A percentile compares a stretch with the other conserved stretches of the same genome.
phyloP scores from a whole-genome alignment of 2,113 vertebrate species.

The Heterotis niloticus region DNA sequence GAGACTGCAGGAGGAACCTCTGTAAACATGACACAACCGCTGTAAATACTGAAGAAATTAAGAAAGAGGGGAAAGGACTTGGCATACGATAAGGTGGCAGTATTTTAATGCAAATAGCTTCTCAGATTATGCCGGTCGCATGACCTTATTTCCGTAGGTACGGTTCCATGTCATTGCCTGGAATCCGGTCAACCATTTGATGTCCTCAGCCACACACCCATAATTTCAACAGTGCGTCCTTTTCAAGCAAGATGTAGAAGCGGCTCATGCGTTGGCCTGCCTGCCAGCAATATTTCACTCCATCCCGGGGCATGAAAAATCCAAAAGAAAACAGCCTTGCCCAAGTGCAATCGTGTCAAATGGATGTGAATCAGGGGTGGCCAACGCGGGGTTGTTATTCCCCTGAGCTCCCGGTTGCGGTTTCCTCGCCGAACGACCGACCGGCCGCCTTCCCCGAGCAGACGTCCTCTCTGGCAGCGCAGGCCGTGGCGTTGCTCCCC shows the following conservation, averaged over 20 bases:
- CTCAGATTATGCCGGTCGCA: constrained; percentile 39
- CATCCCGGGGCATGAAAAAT: constrained; percentile 33
- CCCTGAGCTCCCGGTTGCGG: not conserved
- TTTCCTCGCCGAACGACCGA: constrained; percentile 28
- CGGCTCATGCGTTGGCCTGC: constrained; percentile 21
- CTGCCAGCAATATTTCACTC: constrained; percentile 41
- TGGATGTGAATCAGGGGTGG: constrained; percentile 27
- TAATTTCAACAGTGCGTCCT: constrained; percentile 46
- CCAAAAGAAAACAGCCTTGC: constrained; percentile 36
- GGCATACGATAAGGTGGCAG: constrained; percentile 35
- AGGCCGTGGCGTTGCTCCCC: constrained; percentile 45
- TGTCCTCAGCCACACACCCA: constrained; percentile 50
- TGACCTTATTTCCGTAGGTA: constrained; percentile 62
- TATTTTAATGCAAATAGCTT: constrained; percentile 47
- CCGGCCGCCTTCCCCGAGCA: constrained; percentile 41
- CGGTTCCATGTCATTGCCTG: constrained; percentile 52
- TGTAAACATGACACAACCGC: constrained; percentile 61
- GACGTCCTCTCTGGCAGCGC: constrained; percentile 40
- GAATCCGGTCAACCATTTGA: constrained; percentile 55
- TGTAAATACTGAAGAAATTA: constrained; percentile 39
- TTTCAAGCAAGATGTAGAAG: constrained; percentile 48
- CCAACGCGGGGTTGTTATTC: too few species aligned
- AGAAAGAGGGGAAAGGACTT: constrained; percentile 24
- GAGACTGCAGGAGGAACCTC: constrained; percentile 51
- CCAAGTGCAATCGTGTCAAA: constrained; percentile 28